Base-by-base conservation (phyloP, 2,113 vertebrate genomes). In the Periophthalmodon schlosseri region DNA sequence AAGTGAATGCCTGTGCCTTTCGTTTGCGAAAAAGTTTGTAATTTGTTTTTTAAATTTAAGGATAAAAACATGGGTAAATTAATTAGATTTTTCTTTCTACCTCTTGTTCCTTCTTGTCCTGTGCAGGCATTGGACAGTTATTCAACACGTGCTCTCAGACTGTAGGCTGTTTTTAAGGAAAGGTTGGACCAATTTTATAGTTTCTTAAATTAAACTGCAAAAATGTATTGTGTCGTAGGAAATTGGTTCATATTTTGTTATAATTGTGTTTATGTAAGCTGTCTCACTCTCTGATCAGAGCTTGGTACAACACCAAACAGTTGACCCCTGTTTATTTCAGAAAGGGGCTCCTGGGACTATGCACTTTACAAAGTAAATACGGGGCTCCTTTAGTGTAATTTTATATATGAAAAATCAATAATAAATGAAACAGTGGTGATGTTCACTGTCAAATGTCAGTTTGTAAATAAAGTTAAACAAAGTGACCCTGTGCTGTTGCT, bases 321-420 rank as follows among this genome's bases (percentile, higher is more conserved):
- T 77, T 76, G 69, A 82, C 52, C 58, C 82, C 50, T 63, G 73
- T 70, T 10, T n/a, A 56, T 56, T 64, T 34, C 10, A 73, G 16
- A 56, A 56, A n/a, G 52, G 63, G 80, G 79, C 84, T 86, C 73
- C 77, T 89, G 39, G 56, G 76, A 88, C 77, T 85, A 88, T 90
- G 93, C 93, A 95, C 93, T 94, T 94, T 93, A 94, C 68, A 90
- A 86, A 88, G 76, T 83, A 86, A 88, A 84, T 71, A 92, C 69
- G 78, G 81, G 79, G 84, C 76, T 23, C 63, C n/a, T 82, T 57
- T 76, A 76, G 9, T 58, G 70, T 69, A 86, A 74, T 86, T 91
- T 86, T 88, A 74, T 88, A 78, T 84, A 15, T 81, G 84, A 86
- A 85, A 57, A 78, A 65, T 85, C 63, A 84, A 83, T 87, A 91